Percentiles rank a stretch among this genome's conserved stretches.
Evolutionary conservation across 2,797 vertebrate genomes (phyloP).

Genomic region (Myripristis murdjan): DNA sequence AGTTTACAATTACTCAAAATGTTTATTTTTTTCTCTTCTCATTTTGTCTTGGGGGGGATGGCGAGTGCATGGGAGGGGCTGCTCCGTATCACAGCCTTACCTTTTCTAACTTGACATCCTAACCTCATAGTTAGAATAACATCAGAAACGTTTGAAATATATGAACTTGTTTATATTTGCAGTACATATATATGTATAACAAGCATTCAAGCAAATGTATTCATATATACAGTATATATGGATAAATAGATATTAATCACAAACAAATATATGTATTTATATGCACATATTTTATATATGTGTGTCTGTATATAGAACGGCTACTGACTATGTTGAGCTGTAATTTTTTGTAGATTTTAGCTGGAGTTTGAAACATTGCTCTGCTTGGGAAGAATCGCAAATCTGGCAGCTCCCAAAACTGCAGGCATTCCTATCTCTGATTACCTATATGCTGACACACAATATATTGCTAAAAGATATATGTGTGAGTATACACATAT

Average conservation of each 20-base stretch:
- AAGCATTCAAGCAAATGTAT: constrained; percentile 85
- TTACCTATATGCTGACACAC: constrained; percentile 86
- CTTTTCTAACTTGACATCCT: constrained; percentile 89
- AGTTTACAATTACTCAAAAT: constrained; percentile 89
- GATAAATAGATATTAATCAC: constrained; percentile 88
- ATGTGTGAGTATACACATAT: constrained; percentile 80
- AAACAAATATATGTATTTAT: constrained; percentile 89
- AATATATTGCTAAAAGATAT: constrained; percentile 82
- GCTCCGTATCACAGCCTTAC: constrained; percentile 88
- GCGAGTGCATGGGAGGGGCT: constrained; percentile 87
- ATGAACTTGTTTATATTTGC: constrained; percentile 97
- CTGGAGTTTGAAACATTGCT: constrained; percentile 94
- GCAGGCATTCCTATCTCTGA: constrained; percentile 93
- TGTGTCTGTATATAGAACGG: constrained; percentile 88
- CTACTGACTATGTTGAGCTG: constrained; percentile 93
- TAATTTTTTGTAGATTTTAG: constrained; percentile 98
- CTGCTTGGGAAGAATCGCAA: constrained; percentile 89
- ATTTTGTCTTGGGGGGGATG: constrained; percentile 83
- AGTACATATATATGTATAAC: constrained; percentile 98
- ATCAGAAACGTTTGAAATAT: constrained; percentile 95
- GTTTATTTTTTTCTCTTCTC: constrained; percentile 85
- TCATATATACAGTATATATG: constrained; percentile 88
- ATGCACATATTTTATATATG: constrained; percentile 90
- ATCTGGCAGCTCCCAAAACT: constrained; percentile 92
- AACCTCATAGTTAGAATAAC: constrained; percentile 93